Evolutionary conservation across 2,888 invertebrate species (phyloP), one percentile per base, ranked within the genome.

Genomic region (Platynereis dumerilii): DNA sequence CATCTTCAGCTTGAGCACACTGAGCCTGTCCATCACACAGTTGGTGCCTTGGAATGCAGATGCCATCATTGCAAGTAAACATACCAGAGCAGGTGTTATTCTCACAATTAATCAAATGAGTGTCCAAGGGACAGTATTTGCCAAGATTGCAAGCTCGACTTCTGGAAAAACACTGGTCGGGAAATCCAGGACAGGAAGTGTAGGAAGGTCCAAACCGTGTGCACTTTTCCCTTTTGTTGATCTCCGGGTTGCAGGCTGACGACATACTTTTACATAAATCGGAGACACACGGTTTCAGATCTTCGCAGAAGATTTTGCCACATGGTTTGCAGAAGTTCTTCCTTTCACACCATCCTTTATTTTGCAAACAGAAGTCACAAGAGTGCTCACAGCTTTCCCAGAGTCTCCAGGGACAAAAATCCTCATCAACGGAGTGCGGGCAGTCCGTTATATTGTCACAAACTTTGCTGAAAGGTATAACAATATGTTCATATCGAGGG

Each of bases 1-100:
- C 55, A 28, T 55, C 55, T 55, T 55, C 55, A 55, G 55, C n/a
- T 17, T 28, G 22, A 22, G 24, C 10, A 24, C 55, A 55, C 5
- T 55, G 7, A 22, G 22, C 55, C 17, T 27, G 15, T 17, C 55
- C 55, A 24, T 55, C 55, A 55, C 55, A 55, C 24, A 55, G 22
- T 26, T 17, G 2, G 24, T 28, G 22, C 7, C n/a, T 24, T 20
- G 55, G 17, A 10, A 55, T 15, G 24, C 55, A 55, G 7, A 48
- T 5, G 48, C 48, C 48, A 48, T n/a, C n/a, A n/a, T 48, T 48
- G 22, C 48, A 48, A 20, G n/a, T 48, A 22, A 48, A 48, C n/a
- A 20, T 20, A 12, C 48, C 48, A 10, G 48, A 5, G 17, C 48
- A 48, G 20, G n/a, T n/a, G n/a, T 20, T 20, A 22, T 48, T 22